Percentiles rank a stretch among this genome's conserved stretches.
Conservation (phyloP, 1,140 invertebrate species). For the Eciton burchellii region DNA sequence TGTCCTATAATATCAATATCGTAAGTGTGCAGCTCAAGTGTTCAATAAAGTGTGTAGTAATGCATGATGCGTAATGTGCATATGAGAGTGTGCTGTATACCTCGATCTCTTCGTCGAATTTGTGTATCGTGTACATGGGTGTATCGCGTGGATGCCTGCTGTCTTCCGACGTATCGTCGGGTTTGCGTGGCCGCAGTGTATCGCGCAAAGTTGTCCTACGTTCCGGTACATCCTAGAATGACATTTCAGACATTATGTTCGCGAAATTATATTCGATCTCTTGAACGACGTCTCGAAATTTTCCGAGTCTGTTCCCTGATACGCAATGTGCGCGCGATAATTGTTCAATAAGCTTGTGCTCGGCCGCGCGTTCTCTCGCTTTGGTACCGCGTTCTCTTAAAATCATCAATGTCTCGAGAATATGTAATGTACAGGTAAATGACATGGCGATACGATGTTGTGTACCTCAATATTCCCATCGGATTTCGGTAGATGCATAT, state of each 20-base stretch:
- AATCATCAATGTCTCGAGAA: conserved; percentile 22
- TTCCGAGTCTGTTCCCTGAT: background rate
- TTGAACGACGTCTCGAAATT: too few species aligned
- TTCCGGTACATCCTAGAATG: conserved; percentile 37
- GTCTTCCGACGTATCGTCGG: conserved; percentile 4
- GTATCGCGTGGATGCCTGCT: conserved; percentile 14
- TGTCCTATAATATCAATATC: conserved; percentile 47
- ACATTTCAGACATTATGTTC: conserved; percentile 6
- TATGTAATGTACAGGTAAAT: background rate
- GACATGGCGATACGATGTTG: background rate
- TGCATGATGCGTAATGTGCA: background rate
- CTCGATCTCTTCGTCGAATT: conserved; percentile 19
- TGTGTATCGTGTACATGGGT: conserved; percentile 21
- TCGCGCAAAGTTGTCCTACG: conserved; percentile 15
- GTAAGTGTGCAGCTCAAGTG: background rate
- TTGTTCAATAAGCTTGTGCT: conserved; percentile 22
- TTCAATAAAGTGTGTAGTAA: background rate
- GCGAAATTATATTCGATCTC: background rate
- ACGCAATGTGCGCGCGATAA: background rate
- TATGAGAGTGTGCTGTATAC: conserved; percentile 24
- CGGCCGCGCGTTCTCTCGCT: conserved; percentile 42
- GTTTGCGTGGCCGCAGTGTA: conserved; percentile 3
- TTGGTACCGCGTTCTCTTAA: conserved; percentile 39
- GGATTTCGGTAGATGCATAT: conserved; percentile 9
- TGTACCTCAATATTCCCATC: conserved; percentile 62